Evolutionary conservation across 2,888 invertebrate genomes (phyloP).

Genomic region (Chaetogeoica ovagalla): DNA sequence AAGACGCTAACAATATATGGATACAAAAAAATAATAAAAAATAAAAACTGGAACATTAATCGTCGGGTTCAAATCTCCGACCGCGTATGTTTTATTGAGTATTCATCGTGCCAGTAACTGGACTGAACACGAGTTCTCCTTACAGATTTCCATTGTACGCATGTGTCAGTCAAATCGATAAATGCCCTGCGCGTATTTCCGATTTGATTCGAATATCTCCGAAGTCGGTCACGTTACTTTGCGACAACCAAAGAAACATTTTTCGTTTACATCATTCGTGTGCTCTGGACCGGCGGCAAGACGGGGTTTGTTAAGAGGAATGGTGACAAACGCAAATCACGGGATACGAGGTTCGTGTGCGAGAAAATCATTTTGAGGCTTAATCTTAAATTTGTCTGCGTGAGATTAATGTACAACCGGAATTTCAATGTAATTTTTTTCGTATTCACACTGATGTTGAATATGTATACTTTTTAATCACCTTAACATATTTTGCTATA

Average conservation of each 20-base stretch:
- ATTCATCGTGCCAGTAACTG: background rate
- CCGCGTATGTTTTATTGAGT: background rate
- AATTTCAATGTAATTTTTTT: no score
- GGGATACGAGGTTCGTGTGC: no score
- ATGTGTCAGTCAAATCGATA: conserved; percentile 17
- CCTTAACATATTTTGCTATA: no score
- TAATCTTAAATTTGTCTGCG: no score
- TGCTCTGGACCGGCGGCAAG: no score
- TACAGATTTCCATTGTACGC: background rate
- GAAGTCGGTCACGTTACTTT: background rate
- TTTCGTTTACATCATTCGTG: background rate
- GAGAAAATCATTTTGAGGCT: no score
- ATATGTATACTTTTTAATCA: no score
- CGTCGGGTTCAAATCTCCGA: background rate
- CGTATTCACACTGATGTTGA: no score
- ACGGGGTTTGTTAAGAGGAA: no score
- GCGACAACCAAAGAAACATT: background rate
- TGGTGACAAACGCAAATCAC: no score
- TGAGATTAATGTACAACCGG: no score
- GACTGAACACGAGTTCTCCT: background rate
- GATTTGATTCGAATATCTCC: background rate
- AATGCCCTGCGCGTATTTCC: background rate
- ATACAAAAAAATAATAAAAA: background rate
- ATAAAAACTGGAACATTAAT: background rate
- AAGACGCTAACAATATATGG: background rate